Evolutionary conservation across 2,888 invertebrate genomes (phyloP), one percentile per base, ranked within the genome.

Genomic region (Harpalus rubripes): DNA sequence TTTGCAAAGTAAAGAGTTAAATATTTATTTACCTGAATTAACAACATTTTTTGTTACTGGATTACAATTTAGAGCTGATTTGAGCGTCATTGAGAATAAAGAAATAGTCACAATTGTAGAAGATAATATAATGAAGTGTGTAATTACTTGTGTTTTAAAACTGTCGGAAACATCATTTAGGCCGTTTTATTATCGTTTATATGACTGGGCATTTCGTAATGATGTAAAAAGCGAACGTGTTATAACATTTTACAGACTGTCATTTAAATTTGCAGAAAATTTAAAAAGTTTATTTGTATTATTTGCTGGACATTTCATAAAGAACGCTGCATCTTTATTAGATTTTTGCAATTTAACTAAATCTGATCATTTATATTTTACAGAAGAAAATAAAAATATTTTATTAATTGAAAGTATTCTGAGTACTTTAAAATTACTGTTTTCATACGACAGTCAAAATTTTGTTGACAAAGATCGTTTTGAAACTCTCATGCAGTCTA

Each of bases 141-240:
- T 98, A n/a, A 95, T 96, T 0, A 93, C 94, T 76, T 93, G 98
- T 88, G 95, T 98, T 32, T 91, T 98, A 78, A 98, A 98, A 91
- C 91, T 98, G 39, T 98, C 98, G 0, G 98, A 98, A 90, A 94
- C 95, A 0, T 95, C 95, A 59, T 99, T 99, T 91, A 94, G 96
- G 86, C 98, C 98, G 0, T 93, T 98, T 88, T 98, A 97, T 91
- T 95, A 95, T 88, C 95, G 95, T 92, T 92, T 98, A 15, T 97
- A 95, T 90, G 96, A 96, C 89, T 98, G 98, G 98, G 96, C 97
- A 0, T 93, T 94, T 63, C 92, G 95, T 86, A 92, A 92, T 84
- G 93, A 94, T 86, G 92, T 92, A 87, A 92, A 93, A 80, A 94
- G 94, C 84, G 94, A 95, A 85, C 92, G 96, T 85, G 92, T 94